Evolutionary conservation across 2,113 vertebrate species (phyloP).

Genomic region (Gracilinanus agilis): DNA sequence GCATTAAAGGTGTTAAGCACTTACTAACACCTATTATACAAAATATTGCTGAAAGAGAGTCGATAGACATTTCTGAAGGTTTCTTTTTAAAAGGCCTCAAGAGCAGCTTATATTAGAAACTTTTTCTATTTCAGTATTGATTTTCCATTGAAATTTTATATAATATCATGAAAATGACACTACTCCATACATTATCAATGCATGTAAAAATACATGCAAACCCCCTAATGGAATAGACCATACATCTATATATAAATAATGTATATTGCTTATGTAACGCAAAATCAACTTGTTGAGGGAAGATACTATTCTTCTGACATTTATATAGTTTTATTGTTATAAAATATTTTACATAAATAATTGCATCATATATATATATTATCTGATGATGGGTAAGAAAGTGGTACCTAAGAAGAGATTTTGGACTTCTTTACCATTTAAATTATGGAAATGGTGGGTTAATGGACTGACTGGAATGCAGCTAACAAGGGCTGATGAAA

Average conservation of each 20-base stretch:
- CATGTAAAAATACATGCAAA: neutral
- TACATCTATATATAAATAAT: neutral
- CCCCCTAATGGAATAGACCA: neutral
- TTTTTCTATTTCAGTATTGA: neutral
- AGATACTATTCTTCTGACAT: neutral
- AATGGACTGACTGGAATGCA: neutral
- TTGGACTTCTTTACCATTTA: neutral
- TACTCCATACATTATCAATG: neutral
- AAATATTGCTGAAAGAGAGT: neutral
- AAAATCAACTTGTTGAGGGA: neutral
- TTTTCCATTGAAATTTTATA: neutral
- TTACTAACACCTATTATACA: neutral
- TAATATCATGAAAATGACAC: neutral
- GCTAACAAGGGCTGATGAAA: neutral
- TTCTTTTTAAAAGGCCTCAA: neutral
- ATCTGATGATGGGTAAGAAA: neutral
- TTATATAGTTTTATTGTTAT: neutral
- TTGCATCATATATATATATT: neutral
- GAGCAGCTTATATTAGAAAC: neutral
- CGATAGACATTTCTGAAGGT: neutral
- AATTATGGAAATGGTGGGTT: neutral
- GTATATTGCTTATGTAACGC: neutral
- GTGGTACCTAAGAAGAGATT: neutral
- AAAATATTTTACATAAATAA: neutral
- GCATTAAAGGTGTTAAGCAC: neutral